Conservation (phyloP, 2,888 invertebrate genomes). For the Gari tellinella region DNA sequence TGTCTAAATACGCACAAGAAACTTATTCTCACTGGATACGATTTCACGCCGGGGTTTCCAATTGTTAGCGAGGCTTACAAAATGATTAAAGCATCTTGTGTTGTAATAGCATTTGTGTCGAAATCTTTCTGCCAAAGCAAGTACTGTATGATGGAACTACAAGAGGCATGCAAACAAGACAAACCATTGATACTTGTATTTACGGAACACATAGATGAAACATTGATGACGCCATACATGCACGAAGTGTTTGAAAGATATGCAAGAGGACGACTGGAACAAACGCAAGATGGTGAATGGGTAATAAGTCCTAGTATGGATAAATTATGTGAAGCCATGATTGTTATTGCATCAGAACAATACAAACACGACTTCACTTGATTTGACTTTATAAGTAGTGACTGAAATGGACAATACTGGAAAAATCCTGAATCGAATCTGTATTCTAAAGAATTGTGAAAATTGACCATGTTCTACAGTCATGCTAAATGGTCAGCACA, state of each 20-base stretch:
- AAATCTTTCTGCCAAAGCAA: neutral
- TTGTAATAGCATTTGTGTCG: neutral
- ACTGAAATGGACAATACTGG: too few relatives aligned
- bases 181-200: conserved; percentile 4
- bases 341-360: too few relatives aligned
- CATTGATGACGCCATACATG: neutral
- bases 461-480: too few relatives aligned
- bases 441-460: too few relatives aligned
- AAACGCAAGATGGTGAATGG: neutral
- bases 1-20: neutral
- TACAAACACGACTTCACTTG: too few relatives aligned
- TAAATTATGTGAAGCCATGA: too few relatives aligned
- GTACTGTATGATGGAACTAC: conserved; percentile 4
- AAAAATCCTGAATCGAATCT: too few relatives aligned
- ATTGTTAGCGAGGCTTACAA: neutral
- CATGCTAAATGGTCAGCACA: too few relatives aligned
- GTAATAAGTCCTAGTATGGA: too few relatives aligned
- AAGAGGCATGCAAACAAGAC: conserved; percentile 1
- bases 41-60: neutral
- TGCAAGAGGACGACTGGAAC: neutral
- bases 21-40: neutral
- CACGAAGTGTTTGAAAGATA: neutral
- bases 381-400: too few relatives aligned
- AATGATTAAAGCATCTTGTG: neutral
- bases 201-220: neutral